Conservation (phyloP, 2,113 vertebrate genomes). For the Ploceus nigricollis region DNA sequence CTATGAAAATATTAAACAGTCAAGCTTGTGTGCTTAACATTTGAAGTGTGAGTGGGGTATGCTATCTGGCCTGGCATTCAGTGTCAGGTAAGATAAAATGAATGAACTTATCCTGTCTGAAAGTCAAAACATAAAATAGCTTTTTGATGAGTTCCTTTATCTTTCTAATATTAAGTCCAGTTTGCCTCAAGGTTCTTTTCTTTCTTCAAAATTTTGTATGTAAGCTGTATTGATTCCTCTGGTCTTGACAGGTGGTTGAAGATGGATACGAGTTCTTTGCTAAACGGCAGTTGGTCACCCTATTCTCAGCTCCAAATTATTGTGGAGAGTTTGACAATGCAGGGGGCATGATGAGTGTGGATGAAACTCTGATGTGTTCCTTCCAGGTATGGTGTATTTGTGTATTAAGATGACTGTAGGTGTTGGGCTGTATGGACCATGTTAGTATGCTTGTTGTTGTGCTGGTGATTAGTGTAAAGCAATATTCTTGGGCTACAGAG, state of each 20-base stretch:
- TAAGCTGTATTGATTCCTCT: neutral
- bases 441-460: neutral
- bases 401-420: neutral
- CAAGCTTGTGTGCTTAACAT: neutral
- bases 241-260: conserved; percentile 85
- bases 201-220: neutral
- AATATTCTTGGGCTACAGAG: neutral
- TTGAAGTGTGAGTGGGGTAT: neutral
- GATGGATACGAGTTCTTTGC: conserved; percentile 96
- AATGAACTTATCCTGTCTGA: neutral
- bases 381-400: conserved; percentile 83
- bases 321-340: conserved; percentile 96
- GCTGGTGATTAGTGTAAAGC: neutral
- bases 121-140: neutral
- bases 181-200: neutral
- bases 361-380: conserved; percentile 95
- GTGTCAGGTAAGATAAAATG: neutral
- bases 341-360: conserved; percentile 96
- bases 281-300: conserved; percentile 91
- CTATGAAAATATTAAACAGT: neutral
- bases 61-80: neutral
- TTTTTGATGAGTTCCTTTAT: neutral
- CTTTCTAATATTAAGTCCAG: neutral
- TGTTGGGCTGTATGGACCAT: neutral
- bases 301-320: conserved; percentile 94